Percentiles rank a stretch among this genome's conserved stretches.
These are phyloP conservation scores for Planococcus citri DNA, from an alignment of 1,140 invertebrate species.

Conservation along the genomic window DNA sequence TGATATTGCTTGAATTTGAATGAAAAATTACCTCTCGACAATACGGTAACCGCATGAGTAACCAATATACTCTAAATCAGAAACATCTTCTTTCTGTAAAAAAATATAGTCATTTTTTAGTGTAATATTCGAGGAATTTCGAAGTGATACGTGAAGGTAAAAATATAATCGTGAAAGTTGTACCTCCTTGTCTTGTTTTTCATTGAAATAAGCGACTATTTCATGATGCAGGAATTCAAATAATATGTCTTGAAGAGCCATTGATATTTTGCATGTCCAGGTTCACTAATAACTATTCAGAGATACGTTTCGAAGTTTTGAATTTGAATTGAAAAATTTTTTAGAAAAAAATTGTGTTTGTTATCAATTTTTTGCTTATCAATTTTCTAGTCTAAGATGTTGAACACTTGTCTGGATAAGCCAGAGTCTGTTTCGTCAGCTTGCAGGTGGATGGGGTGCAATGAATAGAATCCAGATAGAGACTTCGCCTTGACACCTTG, in stretches of 20 bases:
- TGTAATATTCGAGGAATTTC: slow-evolving; percentile 12
- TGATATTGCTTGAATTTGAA: too few relatives aligned
- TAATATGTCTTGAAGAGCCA: slow-evolving; percentile 33
- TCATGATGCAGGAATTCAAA: slow-evolving; percentile 84
- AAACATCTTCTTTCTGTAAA: slow-evolving; percentile 59
- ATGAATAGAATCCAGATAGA: too few relatives aligned
- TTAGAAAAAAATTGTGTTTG: background rate
- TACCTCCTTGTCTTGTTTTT: slow-evolving; percentile 41
- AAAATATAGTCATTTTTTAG: too few relatives aligned
- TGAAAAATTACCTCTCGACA: slow-evolving; percentile 63
- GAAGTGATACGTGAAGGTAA: slow-evolving; percentile 25
- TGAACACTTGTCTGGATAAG: too few relatives aligned
- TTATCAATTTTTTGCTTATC: too few relatives aligned
- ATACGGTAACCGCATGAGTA: slow-evolving; percentile 83
- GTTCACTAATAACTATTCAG: background rate
- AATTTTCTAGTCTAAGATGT: too few relatives aligned
- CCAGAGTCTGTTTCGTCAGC: too few relatives aligned
- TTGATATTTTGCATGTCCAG: background rate
- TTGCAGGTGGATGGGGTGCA: too few relatives aligned
- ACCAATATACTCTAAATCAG: slow-evolving; percentile 78
- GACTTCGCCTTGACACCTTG: too few relatives aligned
- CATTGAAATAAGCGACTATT: slow-evolving; percentile 62
- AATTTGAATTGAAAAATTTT: too few relatives aligned
- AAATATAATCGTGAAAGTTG: background rate
- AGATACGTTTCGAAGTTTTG: too few relatives aligned